Base-by-base conservation (phyloP, 2,888 invertebrate species). In the Xanthorhoe designata region DNA sequence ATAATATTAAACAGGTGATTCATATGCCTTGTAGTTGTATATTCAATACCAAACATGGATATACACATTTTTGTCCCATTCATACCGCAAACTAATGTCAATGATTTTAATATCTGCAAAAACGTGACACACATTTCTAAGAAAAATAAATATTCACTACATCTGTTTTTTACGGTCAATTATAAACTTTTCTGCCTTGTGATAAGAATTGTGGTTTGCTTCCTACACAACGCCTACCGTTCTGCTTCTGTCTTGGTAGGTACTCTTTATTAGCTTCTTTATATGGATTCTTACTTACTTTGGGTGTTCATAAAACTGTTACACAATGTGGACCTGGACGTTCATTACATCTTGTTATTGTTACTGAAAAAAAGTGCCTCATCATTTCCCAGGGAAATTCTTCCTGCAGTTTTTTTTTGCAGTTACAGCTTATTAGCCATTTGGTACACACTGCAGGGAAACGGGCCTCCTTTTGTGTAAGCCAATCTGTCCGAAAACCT, bases 61-160 rank as follows among this genome's bases (percentile, higher is more conserved):
- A 6, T n/a, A 61, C 35, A 24, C 24, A 1, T 24, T 57, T 32
- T 49, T 50, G 42, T n/a, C 29, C n/a, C 19, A 50, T 50, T 58
- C 58, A 15, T 56, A 45, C 42, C 24, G 13, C 3, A 56, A n/a
- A 6, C 32, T 49, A 13, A 18, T 49, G 17, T 19, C n/a, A 19
- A 9, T 49, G 49, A 49, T 58, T 49, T 35, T 8, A 24, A 8
- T 35, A 35, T 32, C 8, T 35, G 58, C 50, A 59, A 61, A 70
- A 64, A 50, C 55, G 60, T 63, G 63, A 69, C 69, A 59, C 59
- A 66, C 54, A 61, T 54, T 70, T 72, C 72, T 66, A 8, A 35
- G 67, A 66, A 68, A 51, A 19, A 32, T 32, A 32, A 6, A 19
- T 59, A 55, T 50, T 52, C 38, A 53, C 47, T 51, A 45, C 15